These are phyloP conservation scores for Helicoverpa zea DNA, from an alignment of 1,140 invertebrate species.

Conservation along the genomic window DNA sequence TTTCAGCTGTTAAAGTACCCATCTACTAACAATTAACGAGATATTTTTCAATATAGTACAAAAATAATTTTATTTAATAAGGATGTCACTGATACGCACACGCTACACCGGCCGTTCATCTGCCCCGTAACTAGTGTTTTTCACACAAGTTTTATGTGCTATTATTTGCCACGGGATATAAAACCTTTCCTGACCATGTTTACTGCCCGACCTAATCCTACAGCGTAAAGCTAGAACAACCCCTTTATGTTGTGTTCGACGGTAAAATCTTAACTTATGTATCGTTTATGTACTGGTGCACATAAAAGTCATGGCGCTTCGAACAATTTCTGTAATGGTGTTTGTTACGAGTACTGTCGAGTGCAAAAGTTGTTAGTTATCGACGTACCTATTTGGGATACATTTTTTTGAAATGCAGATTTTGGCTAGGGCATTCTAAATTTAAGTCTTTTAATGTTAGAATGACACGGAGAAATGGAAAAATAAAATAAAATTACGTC, in stretches of 20 bases:
- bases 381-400: neutral
- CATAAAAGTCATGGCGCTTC: conserved; percentile 31
- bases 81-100: too few relatives aligned
- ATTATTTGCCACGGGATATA: conserved; percentile 84
- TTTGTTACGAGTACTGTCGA: conserved; percentile 1
- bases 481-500: too few relatives aligned
- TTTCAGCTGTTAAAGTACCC: too few relatives aligned
- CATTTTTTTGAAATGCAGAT: too few relatives aligned
- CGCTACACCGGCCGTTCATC: conserved; percentile 60
- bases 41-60: too few relatives aligned
- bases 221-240: conserved; percentile 68
- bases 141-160: conserved; percentile 85
- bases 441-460: too few relatives aligned
- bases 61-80: too few relatives aligned
- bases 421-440: too few relatives aligned
- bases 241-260: conserved; percentile 80
- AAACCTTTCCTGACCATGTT: conserved; percentile 80
- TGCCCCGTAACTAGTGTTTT: conserved; percentile 82
- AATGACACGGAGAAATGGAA: too few relatives aligned
- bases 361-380: neutral
- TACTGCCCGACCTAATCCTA: conserved; percentile 72
- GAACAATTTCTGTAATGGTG: conserved; percentile 33
- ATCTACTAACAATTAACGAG: too few relatives aligned
- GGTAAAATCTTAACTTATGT: conserved; percentile 79
- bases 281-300: conserved; percentile 67